phyloP scores from a whole-genome alignment of 1,140 invertebrate genomes.

The Panagrolaimus sp. region DNA sequence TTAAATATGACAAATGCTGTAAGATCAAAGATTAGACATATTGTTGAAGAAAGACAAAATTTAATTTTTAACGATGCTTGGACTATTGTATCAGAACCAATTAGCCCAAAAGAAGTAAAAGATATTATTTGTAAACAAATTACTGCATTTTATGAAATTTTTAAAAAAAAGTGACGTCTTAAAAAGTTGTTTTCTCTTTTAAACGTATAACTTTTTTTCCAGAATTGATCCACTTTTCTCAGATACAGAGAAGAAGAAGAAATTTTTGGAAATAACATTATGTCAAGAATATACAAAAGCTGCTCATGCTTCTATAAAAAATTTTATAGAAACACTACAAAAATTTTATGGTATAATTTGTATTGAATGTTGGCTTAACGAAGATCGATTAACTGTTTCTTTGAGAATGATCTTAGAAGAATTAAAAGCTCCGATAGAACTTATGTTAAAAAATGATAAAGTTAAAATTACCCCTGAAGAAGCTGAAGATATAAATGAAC shows the following conservation, averaged over 20 bases:
- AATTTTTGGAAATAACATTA: conserved; percentile 3
- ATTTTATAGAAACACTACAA: neutral
- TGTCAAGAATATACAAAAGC: conserved; percentile 9
- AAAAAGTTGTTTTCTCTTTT: neutral
- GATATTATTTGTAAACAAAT: neutral
- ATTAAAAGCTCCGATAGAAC: conserved; percentile 30
- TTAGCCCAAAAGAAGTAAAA: neutral
- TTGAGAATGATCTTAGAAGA: conserved; percentile 35
- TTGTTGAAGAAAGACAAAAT: neutral
- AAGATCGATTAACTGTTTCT: conserved; percentile 24
- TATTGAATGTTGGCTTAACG: neutral
- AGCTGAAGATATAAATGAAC: conserved; percentile 20
- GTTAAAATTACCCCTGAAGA: conserved; percentile 22
- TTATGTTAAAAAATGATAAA: conserved; percentile 24
- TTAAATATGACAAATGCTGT: neutral
- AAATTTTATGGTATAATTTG: neutral
- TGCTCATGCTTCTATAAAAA: neutral
- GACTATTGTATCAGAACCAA: neutral
- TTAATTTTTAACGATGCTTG: conserved; percentile 3
- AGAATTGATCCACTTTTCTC: neutral
- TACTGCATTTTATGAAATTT: neutral
- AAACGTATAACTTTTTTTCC: neutral
- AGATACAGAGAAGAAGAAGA: neutral
- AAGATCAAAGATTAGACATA: neutral
- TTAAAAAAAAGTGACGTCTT: neutral